Conservation (phyloP, 2,797 vertebrate genomes). For the Eidolon dupreanum region DNA sequence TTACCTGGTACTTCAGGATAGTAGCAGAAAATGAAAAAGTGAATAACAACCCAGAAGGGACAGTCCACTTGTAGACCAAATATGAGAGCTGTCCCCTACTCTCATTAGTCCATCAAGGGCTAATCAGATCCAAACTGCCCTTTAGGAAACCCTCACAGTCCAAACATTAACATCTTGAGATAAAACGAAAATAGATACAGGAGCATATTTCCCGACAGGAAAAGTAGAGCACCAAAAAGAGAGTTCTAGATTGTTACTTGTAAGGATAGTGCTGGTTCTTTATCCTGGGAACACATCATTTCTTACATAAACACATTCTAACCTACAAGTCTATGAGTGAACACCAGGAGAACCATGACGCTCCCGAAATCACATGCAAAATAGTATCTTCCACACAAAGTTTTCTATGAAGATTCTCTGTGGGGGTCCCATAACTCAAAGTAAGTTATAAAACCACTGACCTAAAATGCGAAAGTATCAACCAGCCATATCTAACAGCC, state of each 20-base stretch:
- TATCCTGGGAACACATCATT: not conserved
- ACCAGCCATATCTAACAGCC: not conserved
- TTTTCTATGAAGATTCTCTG: not conserved
- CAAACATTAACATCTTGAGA: not conserved
- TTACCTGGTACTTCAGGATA: not conserved
- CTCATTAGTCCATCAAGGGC: not conserved
- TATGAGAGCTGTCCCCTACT: not conserved
- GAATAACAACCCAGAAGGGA: not conserved
- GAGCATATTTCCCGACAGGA: not conserved
- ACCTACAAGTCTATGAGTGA: not conserved
- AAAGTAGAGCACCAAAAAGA: not conserved
- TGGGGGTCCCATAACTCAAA: not conserved
- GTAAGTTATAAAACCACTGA: not conserved
- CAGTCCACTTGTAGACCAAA: not conserved
- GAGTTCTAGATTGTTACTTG: not conserved
- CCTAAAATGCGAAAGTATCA: not conserved
- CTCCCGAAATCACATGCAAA: not conserved
- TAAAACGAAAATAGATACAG: not conserved
- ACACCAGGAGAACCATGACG: not conserved
- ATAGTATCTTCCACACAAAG: not conserved
- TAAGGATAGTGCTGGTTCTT: not conserved
- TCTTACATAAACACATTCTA: not conserved
- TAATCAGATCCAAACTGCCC: not conserved
- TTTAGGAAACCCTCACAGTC: not conserved
- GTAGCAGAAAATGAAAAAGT: not conserved